Evolutionary conservation across 2,113 vertebrate species (phyloP), one percentile per base, ranked within the genome.

Genomic region (Colistium nudipinnis): DNA sequence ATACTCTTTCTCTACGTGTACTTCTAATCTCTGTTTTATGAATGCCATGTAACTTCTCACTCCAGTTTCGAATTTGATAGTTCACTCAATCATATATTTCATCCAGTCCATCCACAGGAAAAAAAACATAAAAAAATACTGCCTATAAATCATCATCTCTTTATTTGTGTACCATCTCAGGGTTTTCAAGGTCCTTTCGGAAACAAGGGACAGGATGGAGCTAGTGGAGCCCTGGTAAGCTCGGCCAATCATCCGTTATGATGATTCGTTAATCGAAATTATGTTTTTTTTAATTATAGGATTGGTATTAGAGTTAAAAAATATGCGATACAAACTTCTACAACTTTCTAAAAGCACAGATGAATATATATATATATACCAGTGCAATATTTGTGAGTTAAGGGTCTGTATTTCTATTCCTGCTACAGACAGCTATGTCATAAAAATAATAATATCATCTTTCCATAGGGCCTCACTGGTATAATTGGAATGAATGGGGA

Each of bases 181-280:
- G 93, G 92, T 22, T 70, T 82, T 45, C 74, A 81, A 31, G 91
- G 92, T 62, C 60, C 56, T 62, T 30, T 59, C 14, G 92, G 91
- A 25, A 85, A 57, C 62, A 84, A 52, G 9, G 93, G 92, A 17
- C 83, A 79, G n/a, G 89, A 92, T 53, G 93, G 93, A 47, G 43
- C 31, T 62, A 52, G 47, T 39, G 92, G 92, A 70, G 39, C 33
- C 17, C 55, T 31, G 70, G 93, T 93, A 87, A 83, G 80, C n/a
- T n/a, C n/a, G n/a, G 63, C 16, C 9, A 49, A 25, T 14, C 24
- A 27, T 24, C n/a, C 4, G 10, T 57, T 45, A 47, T 10, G 0
- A 25, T 43, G 14, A 41, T 24, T 38, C n/a, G n/a, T n/a, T n/a
- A n/a, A n/a, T n/a, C n/a, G n/a, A n/a, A n/a, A n/a, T n/a, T 33